Percentiles rank a stretch among this genome's conserved stretches.
These are phyloP conservation scores for Argynnis bischoffii DNA, from an alignment of 2,888 invertebrate species.

Conservation along the genomic window DNA sequence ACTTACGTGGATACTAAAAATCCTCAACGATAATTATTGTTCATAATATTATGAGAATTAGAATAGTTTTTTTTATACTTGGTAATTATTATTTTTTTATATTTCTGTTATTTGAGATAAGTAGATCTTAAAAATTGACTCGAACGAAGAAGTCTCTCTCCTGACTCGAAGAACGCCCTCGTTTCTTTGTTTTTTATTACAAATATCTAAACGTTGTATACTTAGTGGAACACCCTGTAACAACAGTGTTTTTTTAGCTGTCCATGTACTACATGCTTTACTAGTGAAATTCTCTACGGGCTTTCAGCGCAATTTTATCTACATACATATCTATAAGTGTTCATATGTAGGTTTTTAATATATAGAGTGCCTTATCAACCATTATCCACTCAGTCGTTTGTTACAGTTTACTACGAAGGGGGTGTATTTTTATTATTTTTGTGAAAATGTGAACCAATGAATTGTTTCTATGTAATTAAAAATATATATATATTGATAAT, in stretches of 20 bases:
- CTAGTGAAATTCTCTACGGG: conserved; percentile 50
- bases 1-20: too few species aligned
- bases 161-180: too few species aligned
- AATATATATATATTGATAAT: not conserved
- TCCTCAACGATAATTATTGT: too few species aligned
- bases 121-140: too few species aligned
- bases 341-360: conserved; percentile 46
- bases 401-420: conserved; percentile 51
- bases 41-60: too few species aligned
- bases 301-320: conserved; percentile 48
- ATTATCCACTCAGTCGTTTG: conserved; percentile 59
- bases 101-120: too few species aligned
- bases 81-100: too few species aligned
- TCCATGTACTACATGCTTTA: conserved; percentile 45
- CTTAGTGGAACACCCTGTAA: not conserved
- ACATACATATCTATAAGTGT: conserved; percentile 40
- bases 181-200: too few species aligned
- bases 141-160: too few species aligned
- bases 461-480: not conserved
- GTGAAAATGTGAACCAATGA: not conserved
- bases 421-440: conserved; percentile 33
- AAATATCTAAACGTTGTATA: not conserved
- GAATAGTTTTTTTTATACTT: too few species aligned
- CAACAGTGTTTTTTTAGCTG: conserved; percentile 37
- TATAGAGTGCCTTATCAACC: conserved; percentile 63